Conservation (phyloP, 2,888 invertebrate genomes). For the Eurytoma californica region DNA sequence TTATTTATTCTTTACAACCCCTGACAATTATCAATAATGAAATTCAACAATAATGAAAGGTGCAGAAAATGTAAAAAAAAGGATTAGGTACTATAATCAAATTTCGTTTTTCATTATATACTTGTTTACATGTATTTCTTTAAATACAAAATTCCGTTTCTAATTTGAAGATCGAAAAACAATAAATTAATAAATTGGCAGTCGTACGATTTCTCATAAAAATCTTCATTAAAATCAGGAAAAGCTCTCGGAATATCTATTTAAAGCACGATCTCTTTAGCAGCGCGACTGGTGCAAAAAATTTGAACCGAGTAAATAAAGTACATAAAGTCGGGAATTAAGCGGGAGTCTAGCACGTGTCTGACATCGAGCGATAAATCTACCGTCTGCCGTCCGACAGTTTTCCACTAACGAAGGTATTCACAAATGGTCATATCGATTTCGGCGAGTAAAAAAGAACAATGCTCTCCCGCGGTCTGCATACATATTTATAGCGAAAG, state of each 20-base stretch:
- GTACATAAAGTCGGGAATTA: constrained; percentile 13
- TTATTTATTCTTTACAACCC: no score
- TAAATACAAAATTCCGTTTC: no score
- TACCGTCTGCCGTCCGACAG: constrained; percentile 21
- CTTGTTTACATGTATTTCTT: no score
- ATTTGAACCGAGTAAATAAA: background rate
- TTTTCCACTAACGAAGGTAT: constrained; percentile 28
- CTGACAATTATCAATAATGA: no score
- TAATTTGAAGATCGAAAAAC: no score
- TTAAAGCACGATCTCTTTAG: background rate
- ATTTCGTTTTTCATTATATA: no score
- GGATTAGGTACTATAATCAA: no score
- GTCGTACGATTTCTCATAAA: background rate
- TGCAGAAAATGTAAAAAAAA: no score
- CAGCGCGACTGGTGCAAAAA: background rate
- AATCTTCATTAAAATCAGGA: background rate
- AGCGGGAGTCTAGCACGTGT: constrained; percentile 33
- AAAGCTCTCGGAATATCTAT: background rate
- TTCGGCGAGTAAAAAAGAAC: constrained; percentile 13
- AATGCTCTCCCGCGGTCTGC: background rate
- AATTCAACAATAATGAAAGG: no score
- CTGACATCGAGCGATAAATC: constrained; percentile 35
- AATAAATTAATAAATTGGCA: background rate
- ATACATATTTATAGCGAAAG: constrained; percentile 5
- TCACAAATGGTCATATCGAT: constrained; percentile 35